A percentile compares a stretch with the other conserved stretches of the same genome.
Conservation (phyloP, 92 coral and sea anemone genomes). For the Micromussa lordhowensis region DNA sequence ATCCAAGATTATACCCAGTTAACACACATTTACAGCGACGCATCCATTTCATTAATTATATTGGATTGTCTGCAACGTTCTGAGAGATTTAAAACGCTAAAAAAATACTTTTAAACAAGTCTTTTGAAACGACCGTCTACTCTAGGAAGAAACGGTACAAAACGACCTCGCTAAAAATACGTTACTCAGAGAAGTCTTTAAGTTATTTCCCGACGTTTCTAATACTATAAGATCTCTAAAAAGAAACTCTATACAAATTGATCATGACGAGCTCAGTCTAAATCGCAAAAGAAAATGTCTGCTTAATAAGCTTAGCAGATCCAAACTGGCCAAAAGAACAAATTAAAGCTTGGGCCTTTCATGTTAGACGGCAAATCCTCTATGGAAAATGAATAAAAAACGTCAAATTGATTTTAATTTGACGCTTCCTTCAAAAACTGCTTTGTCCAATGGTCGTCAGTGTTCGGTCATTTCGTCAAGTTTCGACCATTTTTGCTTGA, state of each 20-base stretch:
- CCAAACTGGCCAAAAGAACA: not conserved
- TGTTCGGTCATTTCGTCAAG: not conserved
- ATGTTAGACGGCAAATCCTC: not conserved
- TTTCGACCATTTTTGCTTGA: not conserved
- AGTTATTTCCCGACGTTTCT: not conserved
- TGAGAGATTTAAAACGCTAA: not conserved
- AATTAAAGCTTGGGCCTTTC: not conserved
- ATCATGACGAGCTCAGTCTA: not conserved
- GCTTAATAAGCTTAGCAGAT: not conserved
- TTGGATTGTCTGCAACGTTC: conserved; percentile 24
- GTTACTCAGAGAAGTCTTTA: not conserved
- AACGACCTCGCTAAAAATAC: not conserved
- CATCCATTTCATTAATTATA: conserved; percentile 16
- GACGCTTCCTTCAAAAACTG: not conserved
- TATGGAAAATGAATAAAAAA: not conserved
- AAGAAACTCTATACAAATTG: not conserved
- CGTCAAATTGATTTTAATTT: not conserved
- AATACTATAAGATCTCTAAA: not conserved
- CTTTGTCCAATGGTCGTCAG: not conserved
- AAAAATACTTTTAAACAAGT: not conserved
- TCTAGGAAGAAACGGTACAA: not conserved
- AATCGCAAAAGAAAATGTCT: not conserved
- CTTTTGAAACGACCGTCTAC: not conserved
- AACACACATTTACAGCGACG: not conserved
- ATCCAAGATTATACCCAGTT: not conserved